Percentiles rank a stretch among this genome's conserved stretches.
Evolutionary conservation across 2,797 vertebrate genomes (phyloP).

Genomic region (Rhinichthys osculus): DNA sequence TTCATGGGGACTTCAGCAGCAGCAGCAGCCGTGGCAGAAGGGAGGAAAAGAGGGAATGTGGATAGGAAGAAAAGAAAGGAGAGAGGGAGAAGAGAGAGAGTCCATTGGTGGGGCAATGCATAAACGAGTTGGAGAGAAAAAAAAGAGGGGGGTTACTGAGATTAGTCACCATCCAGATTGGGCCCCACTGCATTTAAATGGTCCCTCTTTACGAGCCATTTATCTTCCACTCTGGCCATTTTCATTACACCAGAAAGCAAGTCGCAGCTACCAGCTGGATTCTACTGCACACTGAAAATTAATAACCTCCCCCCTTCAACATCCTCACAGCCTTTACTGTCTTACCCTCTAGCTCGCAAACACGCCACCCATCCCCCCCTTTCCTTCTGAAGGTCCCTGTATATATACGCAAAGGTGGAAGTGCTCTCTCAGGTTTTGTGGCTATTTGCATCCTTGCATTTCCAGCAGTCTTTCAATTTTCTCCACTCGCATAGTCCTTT

Average conservation of each 20-base stretch:
- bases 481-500: constrained; percentile 89
- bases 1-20: constrained; percentile 85
- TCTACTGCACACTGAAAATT: constrained; percentile 94
- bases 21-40: constrained; percentile 29
- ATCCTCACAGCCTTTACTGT: constrained; percentile 68
- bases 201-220: constrained; percentile 99
- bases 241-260: constrained; percentile 97
- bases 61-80: constrained; percentile 13
- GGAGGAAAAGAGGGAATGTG: constrained; percentile 16
- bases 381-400: constrained; percentile 35
- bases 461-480: constrained; percentile 90
- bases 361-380: constrained; percentile 61
- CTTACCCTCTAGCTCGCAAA: constrained; percentile 66
- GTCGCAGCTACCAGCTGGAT: constrained; percentile 95
- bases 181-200: constrained; percentile 97
- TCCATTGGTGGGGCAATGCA: constrained; percentile 38
- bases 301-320: constrained; percentile 85
- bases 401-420: constrained; percentile 75
- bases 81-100: constrained; percentile 49
- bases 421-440: constrained; percentile 88
- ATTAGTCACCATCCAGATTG: constrained; percentile 62
- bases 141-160: constrained; percentile 41
- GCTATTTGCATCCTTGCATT: constrained; percentile 82
- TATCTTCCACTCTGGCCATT: constrained; percentile 98
- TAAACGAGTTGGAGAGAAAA: constrained; percentile 22